These are phyloP conservation scores for Dasyurus viverrinus DNA, from an alignment of 2,113 vertebrate species.

Conservation along the genomic window DNA sequence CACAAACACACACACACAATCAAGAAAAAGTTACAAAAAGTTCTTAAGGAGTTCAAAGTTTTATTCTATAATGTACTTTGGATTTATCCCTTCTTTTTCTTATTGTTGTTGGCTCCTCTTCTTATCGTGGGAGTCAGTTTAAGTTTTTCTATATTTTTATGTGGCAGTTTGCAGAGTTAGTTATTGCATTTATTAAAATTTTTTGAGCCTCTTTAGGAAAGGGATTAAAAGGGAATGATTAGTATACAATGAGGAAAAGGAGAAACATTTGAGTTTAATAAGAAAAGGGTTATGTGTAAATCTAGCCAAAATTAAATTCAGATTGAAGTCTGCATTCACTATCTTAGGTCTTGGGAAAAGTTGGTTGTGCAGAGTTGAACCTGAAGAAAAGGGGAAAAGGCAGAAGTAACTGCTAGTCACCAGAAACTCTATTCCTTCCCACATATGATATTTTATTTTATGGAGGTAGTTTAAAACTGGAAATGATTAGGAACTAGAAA, in stretches of 20 bases:
- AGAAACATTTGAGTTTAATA: not conserved
- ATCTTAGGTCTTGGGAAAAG: not conserved
- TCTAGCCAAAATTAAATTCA: not conserved
- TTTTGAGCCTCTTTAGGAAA: not conserved
- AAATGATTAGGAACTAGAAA: no score
- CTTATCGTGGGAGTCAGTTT: no score
- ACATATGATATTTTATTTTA: no score
- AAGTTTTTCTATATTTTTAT: not conserved
- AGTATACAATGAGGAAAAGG: not conserved
- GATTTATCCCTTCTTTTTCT: not conserved
- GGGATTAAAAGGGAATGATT: not conserved
- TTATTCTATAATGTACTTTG: not conserved
- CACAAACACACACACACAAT: not conserved
- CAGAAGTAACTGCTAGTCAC: not conserved
- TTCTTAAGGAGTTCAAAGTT: not conserved
- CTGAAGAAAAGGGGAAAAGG: not conserved
- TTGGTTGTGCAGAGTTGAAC: not conserved
- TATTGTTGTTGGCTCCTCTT: not conserved
- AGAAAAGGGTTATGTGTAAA: constrained; percentile 5
- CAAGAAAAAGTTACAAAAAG: not conserved
- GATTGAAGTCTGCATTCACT: not conserved
- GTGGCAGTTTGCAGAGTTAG: not conserved
- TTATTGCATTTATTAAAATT: not conserved
- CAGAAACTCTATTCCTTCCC: no score
- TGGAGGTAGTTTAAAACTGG: not conserved